Base-by-base conservation (phyloP, 2,888 invertebrate genomes). In the Leucoma salicis region DNA sequence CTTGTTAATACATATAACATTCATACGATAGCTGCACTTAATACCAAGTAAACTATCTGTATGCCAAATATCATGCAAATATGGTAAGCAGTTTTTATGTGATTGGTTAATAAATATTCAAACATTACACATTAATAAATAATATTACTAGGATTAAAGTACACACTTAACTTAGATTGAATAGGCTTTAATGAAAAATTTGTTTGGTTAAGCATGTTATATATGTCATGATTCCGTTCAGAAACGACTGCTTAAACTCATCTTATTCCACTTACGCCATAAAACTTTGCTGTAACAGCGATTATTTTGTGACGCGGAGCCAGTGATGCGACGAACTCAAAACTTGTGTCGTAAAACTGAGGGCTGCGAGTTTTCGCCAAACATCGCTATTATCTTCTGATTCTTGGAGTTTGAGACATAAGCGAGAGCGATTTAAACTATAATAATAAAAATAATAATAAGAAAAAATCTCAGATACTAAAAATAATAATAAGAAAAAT, bases 281-380 rank as follows among this genome's bases (percentile, higher is more conserved):
- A 35, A 41, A 27, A 33, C 28, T 42, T 31, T 11, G 12, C 14
- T 15, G 28, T 33, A 32, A 38, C 15, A 27, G 39, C 31, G 35
- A 14, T 43, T 35, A 32, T 35, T 35, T 29, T 3, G 31, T 33
- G 33, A 33, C 33, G 31, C 33, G 12, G 32, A 33, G n/a, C 27
- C 16, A 21, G 14, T 31, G 31, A 14, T 33, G 39, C 27, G 35
- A 51, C 47, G 11, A 42, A 14, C 42, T 42, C 31, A 41, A 47
- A 61, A 60, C 53, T 62, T 61, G 39, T 13, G 21, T 49, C 51
- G 53, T 64, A 53, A 66, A 58, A 57, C 63, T 63, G 63, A 65
- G 58, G 56, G 48, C 49, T 25, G 41, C 28, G 41, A 63, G 56
- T 60, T 63, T 53, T 51, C 49, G 36, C 43, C 57, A 49, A 62